These are phyloP conservation scores for Virgularia gustaviana DNA, from an alignment of 92 coral and sea anemone species.

Conservation along the genomic window DNA sequence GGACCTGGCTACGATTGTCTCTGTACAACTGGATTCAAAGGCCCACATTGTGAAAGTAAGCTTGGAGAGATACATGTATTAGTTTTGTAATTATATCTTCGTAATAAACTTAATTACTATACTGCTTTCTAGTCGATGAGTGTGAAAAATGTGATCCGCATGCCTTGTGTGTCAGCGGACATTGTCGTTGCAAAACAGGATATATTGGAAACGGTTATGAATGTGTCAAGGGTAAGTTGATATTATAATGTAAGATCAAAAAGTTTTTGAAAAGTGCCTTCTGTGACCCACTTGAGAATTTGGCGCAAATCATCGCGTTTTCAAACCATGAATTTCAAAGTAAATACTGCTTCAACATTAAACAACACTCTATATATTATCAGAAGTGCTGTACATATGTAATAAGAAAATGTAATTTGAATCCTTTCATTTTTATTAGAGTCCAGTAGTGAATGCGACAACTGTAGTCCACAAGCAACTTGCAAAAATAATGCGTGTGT, in stretches of 20 bases:
- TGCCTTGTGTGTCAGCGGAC: slow-evolving; percentile 84
- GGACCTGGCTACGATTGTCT: slow-evolving; percentile 95
- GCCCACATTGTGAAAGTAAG: slow-evolving; percentile 98
- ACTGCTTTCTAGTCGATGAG: slow-evolving; percentile 73
- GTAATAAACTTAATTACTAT: too few relatives aligned
- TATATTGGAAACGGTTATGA: slow-evolving; percentile 91
- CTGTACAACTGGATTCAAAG: slow-evolving; percentile 72
- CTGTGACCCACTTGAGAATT: too few relatives aligned
- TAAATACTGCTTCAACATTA: too few relatives aligned
- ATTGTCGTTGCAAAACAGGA: slow-evolving; percentile 75
- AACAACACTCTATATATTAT: too few relatives aligned
- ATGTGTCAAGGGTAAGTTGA: slow-evolving; percentile 71
- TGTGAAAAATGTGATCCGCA: slow-evolving; percentile 95
- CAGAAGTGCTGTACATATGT: too few relatives aligned
- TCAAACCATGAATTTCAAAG: too few relatives aligned
- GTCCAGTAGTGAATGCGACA: slow-evolving; percentile 59
- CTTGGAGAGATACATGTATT: too few relatives aligned
- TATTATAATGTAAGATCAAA: too few relatives aligned
- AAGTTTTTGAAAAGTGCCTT: too few relatives aligned
- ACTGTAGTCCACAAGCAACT: slow-evolving; percentile 79
- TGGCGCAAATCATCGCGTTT: too few relatives aligned
- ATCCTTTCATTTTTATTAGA: neutral
- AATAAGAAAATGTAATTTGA: neutral
- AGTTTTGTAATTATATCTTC: too few relatives aligned
- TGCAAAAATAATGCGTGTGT: slow-evolving; percentile 76